phyloP scores from a whole-genome alignment of 2,113 vertebrate genomes.

The Thymallus thymallus region DNA sequence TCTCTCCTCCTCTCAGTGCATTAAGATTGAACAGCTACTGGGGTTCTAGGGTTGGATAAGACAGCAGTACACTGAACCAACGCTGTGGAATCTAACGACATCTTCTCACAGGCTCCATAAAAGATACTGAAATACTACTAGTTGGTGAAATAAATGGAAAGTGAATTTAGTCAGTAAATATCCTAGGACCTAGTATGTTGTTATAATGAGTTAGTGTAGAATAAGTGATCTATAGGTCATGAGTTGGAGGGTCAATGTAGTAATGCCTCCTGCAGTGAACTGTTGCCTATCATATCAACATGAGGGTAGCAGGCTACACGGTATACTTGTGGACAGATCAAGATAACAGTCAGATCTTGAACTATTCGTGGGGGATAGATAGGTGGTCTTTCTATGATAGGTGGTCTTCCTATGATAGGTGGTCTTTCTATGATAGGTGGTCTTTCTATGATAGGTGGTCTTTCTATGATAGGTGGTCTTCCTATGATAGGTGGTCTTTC shows the following conservation, averaged over 20 bases:
- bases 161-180: neutral
- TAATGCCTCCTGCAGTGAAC: neutral
- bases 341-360: neutral
- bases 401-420: too few species aligned
- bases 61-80: too few species aligned
- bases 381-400: too few species aligned
- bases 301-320: neutral
- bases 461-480: too few species aligned
- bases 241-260: neutral
- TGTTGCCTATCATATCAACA: neutral
- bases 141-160: neutral
- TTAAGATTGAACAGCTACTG: slow-evolving; percentile 8
- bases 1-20: neutral
- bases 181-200: neutral
- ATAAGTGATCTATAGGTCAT: neutral
- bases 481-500: too few species aligned
- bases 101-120: neutral
- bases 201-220: neutral
- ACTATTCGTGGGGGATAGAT: too few species aligned
- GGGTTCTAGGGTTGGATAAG: neutral
- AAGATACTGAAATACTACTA: neutral
- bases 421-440: too few species aligned
- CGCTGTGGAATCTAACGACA: too few species aligned
- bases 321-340: neutral
- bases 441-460: too few species aligned